Evolutionary conservation across 2,888 invertebrate species (phyloP), one percentile per base, ranked within the genome.

Genomic region (Xestobium rufovillosum): DNA sequence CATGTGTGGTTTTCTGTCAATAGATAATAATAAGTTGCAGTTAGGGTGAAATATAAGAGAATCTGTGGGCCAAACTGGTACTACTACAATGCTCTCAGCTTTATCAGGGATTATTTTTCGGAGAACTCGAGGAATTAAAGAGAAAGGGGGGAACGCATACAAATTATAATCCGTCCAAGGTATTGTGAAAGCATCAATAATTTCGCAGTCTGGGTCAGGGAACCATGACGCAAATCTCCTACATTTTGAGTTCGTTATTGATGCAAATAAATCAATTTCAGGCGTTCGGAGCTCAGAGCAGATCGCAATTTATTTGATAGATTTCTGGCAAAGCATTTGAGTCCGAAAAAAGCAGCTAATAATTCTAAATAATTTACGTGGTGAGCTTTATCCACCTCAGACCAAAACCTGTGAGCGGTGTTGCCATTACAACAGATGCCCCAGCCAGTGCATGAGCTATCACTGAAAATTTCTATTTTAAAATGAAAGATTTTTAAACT

Each of bases 341-440:
- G 19, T 3, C 34, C 49, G 17, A 44, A 43, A 27, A 47, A 48
- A 2, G 41, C 44, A 9, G 52, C 50, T 13, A 42, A 9, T 1
- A 52, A 26, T 36, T 55, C 55, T 31, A 52, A 36, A 12, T 41
- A 42, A 40, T 50, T 52, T n/a, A 51, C 51, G 31, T 52, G 52
- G 2, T 14, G 1, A 9, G n/a, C 14, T 19, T 14, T 26, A 31
- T 52, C 48, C 2, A 13, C 19, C 2, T 26, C 14, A 19, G 26
- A 28, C 48, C 52, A 52, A 6, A 34, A 33, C 3, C 51, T 49
- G 23, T 34, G 38, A 12, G 38, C 16, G 3, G 14, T 26, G 3
- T 23, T 3, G 4, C 29, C 38, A 12, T 45, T 41, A 30, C 43
- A 46, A 26, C 30, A 39, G 8, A 19, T 29, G 4, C 52, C 51